Evolutionary conservation across 2,888 invertebrate species (phyloP).

Genomic region (Teleogryllus oceanicus): DNA sequence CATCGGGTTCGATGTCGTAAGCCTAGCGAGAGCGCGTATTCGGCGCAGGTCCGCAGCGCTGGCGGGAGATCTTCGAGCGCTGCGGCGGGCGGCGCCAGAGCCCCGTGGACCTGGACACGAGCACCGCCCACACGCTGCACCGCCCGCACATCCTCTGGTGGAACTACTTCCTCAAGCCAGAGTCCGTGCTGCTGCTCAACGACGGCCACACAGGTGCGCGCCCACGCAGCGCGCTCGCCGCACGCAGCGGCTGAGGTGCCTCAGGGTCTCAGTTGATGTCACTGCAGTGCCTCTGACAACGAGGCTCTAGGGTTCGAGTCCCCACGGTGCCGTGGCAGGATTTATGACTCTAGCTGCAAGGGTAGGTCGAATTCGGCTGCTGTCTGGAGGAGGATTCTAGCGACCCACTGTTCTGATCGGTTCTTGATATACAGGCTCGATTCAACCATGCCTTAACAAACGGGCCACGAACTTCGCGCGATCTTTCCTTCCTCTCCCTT

Average conservation of each 20-base stretch:
- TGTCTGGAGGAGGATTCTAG: too few relatives aligned
- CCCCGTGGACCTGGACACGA: constrained; percentile 35
- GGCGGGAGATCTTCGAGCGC: constrained; percentile 30
- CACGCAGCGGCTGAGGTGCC: neutral
- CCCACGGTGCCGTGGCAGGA: too few relatives aligned
- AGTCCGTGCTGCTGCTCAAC: constrained; percentile 32
- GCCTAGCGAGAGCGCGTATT: too few relatives aligned
- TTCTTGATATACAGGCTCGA: too few relatives aligned
- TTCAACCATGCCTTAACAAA: too few relatives aligned
- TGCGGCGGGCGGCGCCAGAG: constrained; percentile 34
- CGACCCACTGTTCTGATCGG: too few relatives aligned
- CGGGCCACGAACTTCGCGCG: too few relatives aligned
- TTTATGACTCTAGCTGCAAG: too few relatives aligned
- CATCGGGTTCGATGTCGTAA: too few relatives aligned
- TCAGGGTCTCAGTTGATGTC: neutral
- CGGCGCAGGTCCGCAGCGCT: constrained; percentile 29
- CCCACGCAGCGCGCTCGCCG: neutral
- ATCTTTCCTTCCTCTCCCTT: too few relatives aligned
- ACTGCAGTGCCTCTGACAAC: neutral
- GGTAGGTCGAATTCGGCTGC: too few relatives aligned
- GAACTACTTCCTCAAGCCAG: constrained; percentile 33
- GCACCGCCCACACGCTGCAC: constrained; percentile 28
- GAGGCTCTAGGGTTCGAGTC: too few relatives aligned
- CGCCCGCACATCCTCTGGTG: constrained; percentile 36
- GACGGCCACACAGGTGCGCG: constrained; percentile 36